Base-by-base conservation (phyloP, 92 coral and sea anemone species). In the Scolanthus callimorphus region DNA sequence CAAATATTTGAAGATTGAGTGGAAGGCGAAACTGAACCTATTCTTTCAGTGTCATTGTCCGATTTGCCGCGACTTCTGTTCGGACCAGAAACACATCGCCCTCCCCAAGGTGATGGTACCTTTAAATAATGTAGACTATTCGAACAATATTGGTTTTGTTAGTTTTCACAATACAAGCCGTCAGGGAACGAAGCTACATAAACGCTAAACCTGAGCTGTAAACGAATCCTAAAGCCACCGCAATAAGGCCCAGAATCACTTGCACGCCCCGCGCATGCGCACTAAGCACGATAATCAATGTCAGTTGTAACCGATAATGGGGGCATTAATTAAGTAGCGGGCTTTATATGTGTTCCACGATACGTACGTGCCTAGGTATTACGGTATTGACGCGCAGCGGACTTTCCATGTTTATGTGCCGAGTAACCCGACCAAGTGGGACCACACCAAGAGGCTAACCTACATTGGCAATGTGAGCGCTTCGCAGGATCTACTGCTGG, bases 321-420 rank as follows among this genome's bases (percentile, higher is more conserved):
- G 23, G 23, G 12, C 52, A 19, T 46, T 15, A 34, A 34, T 34
- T 6, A 6, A 46, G 4, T 10, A 27, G 49, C 22, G 50, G 51
- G 69, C 17, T 49, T 27, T 47, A 44, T 29, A 46, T 37, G 8
- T 34, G 38, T 45, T 60, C 67, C 67, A 60, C 69, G 51, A 39
- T 46, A 37, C 69, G 47, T 63, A 63, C 69, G 59, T 54, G 38
- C 51, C 63, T 34, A 69, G 76, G 70, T 53, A 39, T 65, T 65
- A 50, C 52, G 8, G 41, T 28, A 30, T 85, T 37, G 95, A 86
- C 43, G 89, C 76, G 30, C 95, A 86, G 52, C 57, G 95, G 49
- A 71, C 76, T 43, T 86, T 86, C 57, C 84, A 66, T 37, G 95
- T 86, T 26, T 81, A 61, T 12, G 66, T 76, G 11, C 85, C 95